Percentiles rank a stretch among this genome's conserved stretches.
Conservation (phyloP, 2,113 vertebrate species). For the Laticauda laticaudata region DNA sequence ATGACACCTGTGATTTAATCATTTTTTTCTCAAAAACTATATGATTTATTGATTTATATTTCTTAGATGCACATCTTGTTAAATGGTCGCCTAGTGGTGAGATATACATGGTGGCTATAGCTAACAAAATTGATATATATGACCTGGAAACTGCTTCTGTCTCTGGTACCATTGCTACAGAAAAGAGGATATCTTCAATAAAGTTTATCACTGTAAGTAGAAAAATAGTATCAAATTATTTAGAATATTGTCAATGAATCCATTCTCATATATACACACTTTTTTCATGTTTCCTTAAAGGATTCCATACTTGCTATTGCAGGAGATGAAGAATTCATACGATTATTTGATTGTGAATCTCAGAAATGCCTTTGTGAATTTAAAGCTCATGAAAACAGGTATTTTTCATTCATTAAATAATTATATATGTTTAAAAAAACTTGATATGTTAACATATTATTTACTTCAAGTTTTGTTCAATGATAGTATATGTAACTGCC, state of each 20-base stretch:
- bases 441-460: not conserved
- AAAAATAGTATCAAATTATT: not conserved
- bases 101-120: conserved; percentile 78
- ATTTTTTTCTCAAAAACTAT: not conserved
- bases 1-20: not conserved
- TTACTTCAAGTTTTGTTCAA: not conserved
- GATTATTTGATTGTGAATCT: conserved; percentile 78
- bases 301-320: conserved; percentile 83
- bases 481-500: not conserved
- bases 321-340: conserved; percentile 86
- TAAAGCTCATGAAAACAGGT: conserved; percentile 96
- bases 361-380: conserved; percentile 84
- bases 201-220: conserved; percentile 86
- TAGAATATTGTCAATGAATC: not conserved
- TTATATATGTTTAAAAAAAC: not conserved
- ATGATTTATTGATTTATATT: not conserved
- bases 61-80: conserved; percentile 87
- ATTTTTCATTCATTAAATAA: conserved; percentile 18
- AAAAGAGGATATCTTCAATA: conserved; percentile 85
- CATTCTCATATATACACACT: not conserved
- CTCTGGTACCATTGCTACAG: conserved; percentile 75
- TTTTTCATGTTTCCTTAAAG: conserved; percentile 60
- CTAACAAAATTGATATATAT: conserved; percentile 83
- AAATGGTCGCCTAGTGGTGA: conserved; percentile 90
- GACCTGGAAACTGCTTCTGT: conserved; percentile 83